phyloP scores from a whole-genome alignment of 2,113 vertebrate species.

The Chinchilla lanigera region DNA sequence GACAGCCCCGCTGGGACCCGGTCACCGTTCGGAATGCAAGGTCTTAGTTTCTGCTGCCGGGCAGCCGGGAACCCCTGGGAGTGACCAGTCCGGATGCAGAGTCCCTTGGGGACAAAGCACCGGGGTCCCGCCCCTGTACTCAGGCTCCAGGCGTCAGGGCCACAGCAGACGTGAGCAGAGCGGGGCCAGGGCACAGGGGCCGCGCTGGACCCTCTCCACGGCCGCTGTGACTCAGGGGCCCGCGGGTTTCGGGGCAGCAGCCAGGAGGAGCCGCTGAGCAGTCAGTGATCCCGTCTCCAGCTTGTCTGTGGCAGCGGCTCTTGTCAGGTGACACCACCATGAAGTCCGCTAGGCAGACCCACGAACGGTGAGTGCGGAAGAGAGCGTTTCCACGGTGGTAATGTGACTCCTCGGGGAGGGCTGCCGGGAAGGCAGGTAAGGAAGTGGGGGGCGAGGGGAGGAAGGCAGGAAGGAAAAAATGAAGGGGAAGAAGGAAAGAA shows the following conservation, averaged over 20 bases:
- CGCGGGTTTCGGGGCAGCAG: not conserved
- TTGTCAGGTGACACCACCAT: fast-evolving
- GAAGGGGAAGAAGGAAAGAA: too few species aligned
- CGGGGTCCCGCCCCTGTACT: not conserved
- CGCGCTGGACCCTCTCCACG: not conserved
- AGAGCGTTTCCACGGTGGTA: not conserved
- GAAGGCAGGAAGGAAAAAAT: too few species aligned
- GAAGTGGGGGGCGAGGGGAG: too few species aligned
- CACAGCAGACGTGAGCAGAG: not conserved
- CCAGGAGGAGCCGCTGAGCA: not conserved
- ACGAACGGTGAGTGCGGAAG: not conserved
- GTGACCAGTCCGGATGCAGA: not conserved
- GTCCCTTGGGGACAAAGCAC: not conserved
- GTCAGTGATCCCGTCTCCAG: not conserved
- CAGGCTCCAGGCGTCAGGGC: not conserved
- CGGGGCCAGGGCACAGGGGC: not conserved
- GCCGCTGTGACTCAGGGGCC: not conserved
- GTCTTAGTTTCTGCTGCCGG: not conserved
- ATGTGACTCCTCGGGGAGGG: not conserved
- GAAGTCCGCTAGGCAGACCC: not conserved
- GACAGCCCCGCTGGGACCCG: not conserved
- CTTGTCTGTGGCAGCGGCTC: not conserved
- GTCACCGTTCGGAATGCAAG: not conserved
- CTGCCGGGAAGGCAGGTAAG: not conserved
- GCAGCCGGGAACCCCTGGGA: not conserved